Evolutionary conservation across 2,797 vertebrate genomes (phyloP).

Genomic region (Manis pentadactyla): DNA sequence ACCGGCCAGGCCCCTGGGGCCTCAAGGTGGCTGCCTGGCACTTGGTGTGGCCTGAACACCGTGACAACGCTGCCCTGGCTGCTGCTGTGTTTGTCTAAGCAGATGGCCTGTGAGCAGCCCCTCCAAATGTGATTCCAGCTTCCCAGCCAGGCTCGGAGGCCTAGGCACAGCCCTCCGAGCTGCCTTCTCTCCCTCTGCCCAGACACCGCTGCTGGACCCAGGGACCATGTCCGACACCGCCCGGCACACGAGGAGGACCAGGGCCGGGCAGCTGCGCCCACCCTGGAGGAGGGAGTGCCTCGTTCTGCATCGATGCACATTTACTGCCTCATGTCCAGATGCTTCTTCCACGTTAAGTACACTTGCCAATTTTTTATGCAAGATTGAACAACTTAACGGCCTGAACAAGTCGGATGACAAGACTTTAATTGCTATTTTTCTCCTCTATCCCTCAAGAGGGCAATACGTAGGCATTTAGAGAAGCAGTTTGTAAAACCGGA

Average conservation of each 20-base stretch:
- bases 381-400: conserved; percentile 79
- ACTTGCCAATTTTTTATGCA: conserved; percentile 66
- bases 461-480: conserved; percentile 32
- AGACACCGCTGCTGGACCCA: too few species aligned
- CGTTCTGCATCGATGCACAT: conserved; percentile 62
- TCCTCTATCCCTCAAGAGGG: conserved; percentile 59
- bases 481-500: neutral
- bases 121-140: accelerated
- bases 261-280: too few species aligned
- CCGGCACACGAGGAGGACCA: too few species aligned
- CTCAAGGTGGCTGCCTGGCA: accelerated
- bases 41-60: accelerated
- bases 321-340: conserved; percentile 71
- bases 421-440: conserved; percentile 76
- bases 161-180: neutral
- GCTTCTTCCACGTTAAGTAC: conserved; percentile 50
- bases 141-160: neutral
- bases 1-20: accelerated
- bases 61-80: accelerated
- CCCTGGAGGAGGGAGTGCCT: neutral
- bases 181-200: accelerated
- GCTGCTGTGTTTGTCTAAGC: accelerated
- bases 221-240: too few species aligned
- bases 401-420: conserved; percentile 81
- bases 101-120: neutral